These are phyloP conservation scores for Rissa tridactyla DNA, from an alignment of 2,113 vertebrate genomes.

Conservation along the genomic window DNA sequence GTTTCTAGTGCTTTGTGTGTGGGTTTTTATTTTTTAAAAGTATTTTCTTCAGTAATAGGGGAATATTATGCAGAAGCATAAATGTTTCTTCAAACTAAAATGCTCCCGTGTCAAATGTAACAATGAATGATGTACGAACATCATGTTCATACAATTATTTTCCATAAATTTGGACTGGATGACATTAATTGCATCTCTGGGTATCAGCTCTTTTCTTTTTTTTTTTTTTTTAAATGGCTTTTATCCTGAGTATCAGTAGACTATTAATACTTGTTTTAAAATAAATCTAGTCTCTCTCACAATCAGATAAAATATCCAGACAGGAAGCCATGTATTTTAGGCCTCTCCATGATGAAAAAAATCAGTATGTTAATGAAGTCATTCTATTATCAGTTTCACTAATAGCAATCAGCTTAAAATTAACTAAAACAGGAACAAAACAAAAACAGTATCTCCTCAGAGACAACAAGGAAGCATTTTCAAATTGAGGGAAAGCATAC, in stretches of 20 bases:
- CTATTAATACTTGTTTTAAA: not conserved
- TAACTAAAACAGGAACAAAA: not conserved
- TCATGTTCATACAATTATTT: not conserved
- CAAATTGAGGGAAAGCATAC: not conserved
- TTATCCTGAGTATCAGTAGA: not conserved
- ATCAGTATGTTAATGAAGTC: not conserved
- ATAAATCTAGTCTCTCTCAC: not conserved
- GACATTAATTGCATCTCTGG: not conserved
- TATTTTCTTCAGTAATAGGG: not conserved
- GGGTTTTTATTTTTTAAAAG: not conserved
- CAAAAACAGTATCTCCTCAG: not conserved
- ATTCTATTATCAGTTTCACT: not conserved
- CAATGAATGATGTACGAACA: not conserved
- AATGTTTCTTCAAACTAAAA: not conserved
- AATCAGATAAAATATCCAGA: not conserved
- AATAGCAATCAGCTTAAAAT: not conserved
- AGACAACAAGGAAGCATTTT: not conserved
- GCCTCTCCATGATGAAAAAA: not conserved
- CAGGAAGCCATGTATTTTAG: not conserved
- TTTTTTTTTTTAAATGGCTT: not conserved
- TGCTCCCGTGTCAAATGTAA: not conserved
- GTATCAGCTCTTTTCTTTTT: not conserved
- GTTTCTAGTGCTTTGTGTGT: not conserved
- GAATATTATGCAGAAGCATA: not conserved
- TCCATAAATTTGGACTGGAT: not conserved